A percentile compares a stretch with the other conserved stretches of the same genome.
These are phyloP conservation scores for Apodemia duryi DNA, from an alignment of 2,888 invertebrate species.

Conservation along the genomic window DNA sequence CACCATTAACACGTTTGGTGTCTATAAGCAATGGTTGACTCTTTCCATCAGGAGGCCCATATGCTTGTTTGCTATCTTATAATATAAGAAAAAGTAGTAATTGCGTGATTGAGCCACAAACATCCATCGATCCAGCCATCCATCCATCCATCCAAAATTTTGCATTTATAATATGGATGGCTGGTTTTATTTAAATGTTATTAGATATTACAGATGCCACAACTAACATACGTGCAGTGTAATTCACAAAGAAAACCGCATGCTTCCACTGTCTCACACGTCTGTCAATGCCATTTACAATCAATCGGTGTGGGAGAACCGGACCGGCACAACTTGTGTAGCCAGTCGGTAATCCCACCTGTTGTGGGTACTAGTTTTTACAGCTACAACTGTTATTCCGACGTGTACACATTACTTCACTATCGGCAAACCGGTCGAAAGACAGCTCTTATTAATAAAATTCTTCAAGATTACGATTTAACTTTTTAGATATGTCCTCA, in stretches of 20 bases:
- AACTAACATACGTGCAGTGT: not conserved
- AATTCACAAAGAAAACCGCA: too few species aligned
- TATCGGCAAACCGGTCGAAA: conserved; percentile 34
- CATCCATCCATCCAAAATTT: too few species aligned
- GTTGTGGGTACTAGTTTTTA: conserved; percentile 62
- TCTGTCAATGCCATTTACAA: conserved; percentile 37
- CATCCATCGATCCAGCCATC: too few species aligned
- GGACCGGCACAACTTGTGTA: conserved; percentile 39
- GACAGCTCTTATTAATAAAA: conserved; percentile 34
- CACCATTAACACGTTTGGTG: too few species aligned
- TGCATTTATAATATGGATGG: too few species aligned
- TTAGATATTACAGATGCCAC: too few species aligned
- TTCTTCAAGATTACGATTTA: conserved; percentile 24
- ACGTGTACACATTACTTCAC: conserved; percentile 39
- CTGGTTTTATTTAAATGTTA: too few species aligned
- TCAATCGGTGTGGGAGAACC: conserved; percentile 47
- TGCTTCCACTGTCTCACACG: not conserved
- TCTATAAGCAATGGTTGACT: too few species aligned
- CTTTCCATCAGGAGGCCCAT: too few species aligned
- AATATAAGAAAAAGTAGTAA: too few species aligned
- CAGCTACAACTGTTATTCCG: conserved; percentile 42
- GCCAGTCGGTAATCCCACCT: conserved; percentile 54
- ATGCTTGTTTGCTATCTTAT: too few species aligned
- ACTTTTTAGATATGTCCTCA: not conserved
- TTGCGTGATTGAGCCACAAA: too few species aligned